phyloP scores from a whole-genome alignment of 2,113 vertebrate genomes.

The Electrona antarctica region DNA sequence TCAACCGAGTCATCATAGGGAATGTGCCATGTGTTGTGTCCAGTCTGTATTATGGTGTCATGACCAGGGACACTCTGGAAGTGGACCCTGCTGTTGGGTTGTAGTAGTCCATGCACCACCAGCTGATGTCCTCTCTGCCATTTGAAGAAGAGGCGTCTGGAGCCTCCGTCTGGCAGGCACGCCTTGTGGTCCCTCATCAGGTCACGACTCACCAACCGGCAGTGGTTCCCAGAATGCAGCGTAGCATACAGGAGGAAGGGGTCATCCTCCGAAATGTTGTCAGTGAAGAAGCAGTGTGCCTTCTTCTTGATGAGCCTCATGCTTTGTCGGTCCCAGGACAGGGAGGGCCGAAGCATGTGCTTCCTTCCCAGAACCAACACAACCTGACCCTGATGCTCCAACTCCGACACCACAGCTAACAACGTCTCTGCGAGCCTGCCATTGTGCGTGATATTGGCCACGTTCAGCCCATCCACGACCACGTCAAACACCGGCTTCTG shows the following conservation, averaged over 20 bases:
- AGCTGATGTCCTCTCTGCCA: constrained; percentile 97
- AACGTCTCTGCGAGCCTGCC: constrained; percentile 79
- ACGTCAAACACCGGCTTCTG: constrained; percentile 85
- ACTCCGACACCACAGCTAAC: no score
- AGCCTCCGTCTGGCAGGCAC: constrained; percentile 79
- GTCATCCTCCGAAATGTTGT: constrained; percentile 94
- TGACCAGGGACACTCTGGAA: constrained; percentile 76
- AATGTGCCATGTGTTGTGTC: constrained; percentile 89
- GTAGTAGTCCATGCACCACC: constrained; percentile 36
- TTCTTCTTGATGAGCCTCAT: constrained; percentile 84
- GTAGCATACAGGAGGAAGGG: constrained; percentile 93
- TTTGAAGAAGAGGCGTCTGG: constrained; percentile 89
- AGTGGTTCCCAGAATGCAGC: constrained; percentile 90
- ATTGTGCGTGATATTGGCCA: constrained; percentile 80
- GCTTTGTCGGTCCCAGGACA: no score
- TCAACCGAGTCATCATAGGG: constrained; percentile 85
- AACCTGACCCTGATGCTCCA: no score
- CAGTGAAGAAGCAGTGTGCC: constrained; percentile 94
- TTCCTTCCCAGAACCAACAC: no score
- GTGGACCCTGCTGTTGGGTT: constrained; percentile 61
- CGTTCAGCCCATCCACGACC: constrained; percentile 94
- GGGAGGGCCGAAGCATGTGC: no score
- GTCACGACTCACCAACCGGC: constrained; percentile 90
- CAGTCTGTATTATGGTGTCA: constrained; percentile 90
- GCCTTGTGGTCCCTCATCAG: constrained; percentile 97